phyloP scores from a whole-genome alignment of 2,888 invertebrate genomes.

The Candidula unifasciata region DNA sequence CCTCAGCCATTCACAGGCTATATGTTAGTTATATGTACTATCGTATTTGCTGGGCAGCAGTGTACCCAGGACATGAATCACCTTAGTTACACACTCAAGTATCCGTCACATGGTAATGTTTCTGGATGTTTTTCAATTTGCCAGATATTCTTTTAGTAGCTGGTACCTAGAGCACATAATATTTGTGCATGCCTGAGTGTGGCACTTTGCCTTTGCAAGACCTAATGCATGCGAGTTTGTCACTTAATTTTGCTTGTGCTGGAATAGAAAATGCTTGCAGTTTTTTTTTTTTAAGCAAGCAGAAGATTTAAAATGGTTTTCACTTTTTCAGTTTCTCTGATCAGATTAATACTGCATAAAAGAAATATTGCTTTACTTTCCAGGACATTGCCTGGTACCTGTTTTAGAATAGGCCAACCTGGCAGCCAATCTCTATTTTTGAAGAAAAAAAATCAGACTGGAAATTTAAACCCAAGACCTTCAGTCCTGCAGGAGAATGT shows the following conservation, averaged over 20 bases:
- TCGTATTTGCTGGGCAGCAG: slow-evolving; percentile 40
- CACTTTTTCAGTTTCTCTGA: background rate
- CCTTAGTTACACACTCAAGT: background rate
- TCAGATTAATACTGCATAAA: too few relatives aligned
- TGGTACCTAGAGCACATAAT: background rate
- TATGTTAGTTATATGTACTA: slow-evolving; percentile 1
- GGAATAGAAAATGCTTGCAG: background rate
- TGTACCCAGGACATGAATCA: slow-evolving; percentile 29
- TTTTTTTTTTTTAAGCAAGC: too few relatives aligned
- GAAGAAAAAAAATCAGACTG: too few relatives aligned
- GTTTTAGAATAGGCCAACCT: too few relatives aligned
- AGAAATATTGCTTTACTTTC: too few relatives aligned
- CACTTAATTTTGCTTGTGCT: slow-evolving; percentile 3
- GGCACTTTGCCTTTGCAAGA: background rate
- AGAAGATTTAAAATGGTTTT: background rate
- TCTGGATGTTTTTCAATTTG: background rate
- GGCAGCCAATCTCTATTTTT: too few relatives aligned
- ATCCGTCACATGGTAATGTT: slow-evolving; percentile 41
- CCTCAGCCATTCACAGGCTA: slow-evolving; percentile 1
- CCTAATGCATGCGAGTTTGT: slow-evolving; percentile 12
- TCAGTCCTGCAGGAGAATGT: too few relatives aligned
- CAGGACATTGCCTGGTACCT: too few relatives aligned
- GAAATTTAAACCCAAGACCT: too few relatives aligned
- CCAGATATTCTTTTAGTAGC: slow-evolving; percentile 34
- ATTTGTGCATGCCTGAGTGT: slow-evolving; percentile 16